phyloP scores from a whole-genome alignment of 2,888 invertebrate species.

The Tethea ocularis region DNA sequence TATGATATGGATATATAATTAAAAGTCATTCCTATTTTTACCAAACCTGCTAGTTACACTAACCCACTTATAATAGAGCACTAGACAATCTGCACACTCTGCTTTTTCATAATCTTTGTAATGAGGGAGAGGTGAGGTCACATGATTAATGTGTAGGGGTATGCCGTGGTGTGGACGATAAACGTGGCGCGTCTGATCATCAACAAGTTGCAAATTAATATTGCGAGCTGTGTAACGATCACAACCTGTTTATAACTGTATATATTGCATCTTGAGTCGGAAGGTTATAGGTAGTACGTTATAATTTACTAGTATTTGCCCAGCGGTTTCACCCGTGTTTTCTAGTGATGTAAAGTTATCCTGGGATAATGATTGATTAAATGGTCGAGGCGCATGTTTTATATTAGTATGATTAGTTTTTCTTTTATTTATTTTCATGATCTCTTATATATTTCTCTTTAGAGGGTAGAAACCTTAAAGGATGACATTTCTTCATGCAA shows the following conservation, averaged over 20 bases:
- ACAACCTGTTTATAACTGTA: conserved; percentile 43
- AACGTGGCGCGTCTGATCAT: conserved; percentile 68
- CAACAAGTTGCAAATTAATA: conserved; percentile 84
- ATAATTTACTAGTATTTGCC: too few species aligned
- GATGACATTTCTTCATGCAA: background rate
- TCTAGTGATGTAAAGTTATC: too few species aligned
- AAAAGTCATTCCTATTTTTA: too few species aligned
- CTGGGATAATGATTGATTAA: too few species aligned
- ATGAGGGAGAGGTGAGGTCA: conserved; percentile 66
- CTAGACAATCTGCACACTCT: conserved; percentile 10
- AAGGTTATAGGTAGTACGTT: too few species aligned
- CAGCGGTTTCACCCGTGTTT: too few species aligned
- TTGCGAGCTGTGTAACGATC: conserved; percentile 47
- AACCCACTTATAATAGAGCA: background rate
- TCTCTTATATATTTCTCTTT: conserved; percentile 30
- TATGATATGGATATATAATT: too few species aligned
- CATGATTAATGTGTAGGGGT: conserved; percentile 76
- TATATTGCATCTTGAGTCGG: conserved; percentile 51
- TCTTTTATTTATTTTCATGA: too few species aligned
- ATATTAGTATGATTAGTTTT: too few species aligned
- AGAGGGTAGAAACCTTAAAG: background rate
- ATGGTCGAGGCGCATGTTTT: too few species aligned
- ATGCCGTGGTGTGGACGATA: conserved; percentile 61
- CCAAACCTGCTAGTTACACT: too few species aligned
- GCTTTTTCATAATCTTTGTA: conserved; percentile 40